Evolutionary conservation across 1,140 invertebrate genomes (phyloP), one percentile per base, ranked within the genome.

Genomic region (Scaptomyza pallida): DNA sequence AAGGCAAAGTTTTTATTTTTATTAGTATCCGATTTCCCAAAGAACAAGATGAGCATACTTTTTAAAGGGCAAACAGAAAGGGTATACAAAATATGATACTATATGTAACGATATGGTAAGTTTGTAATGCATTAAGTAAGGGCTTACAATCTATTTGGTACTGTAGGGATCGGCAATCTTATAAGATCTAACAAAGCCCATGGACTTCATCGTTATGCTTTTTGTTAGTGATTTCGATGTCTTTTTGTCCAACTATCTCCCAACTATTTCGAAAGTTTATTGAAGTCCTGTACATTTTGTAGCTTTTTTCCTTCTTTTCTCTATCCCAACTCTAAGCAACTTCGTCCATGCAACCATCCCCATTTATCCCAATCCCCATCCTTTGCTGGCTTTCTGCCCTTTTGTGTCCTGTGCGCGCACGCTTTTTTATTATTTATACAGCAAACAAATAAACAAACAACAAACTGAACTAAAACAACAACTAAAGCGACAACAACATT

Each of bases 361-460:
- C 13, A 37, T 35, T 16, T 35, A 15, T 16, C 13, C 8, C n/a
- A 23, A 8, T 19, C 30, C n/a, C 17, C 15, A 8, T 26, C 23
- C 6, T 23, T 23, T 23, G 3, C 47, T 33, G 23, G 9, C 16
- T 35, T 57, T 19, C 17, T 48, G 48, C 48, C 23, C 41, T 17
- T 47, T 47, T 40, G 43, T 37, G 71, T 70, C 63, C 75, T 64
- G 63, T 74, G 64, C 37, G 56, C 75, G 50, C 59, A 64, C 75
- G 70, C 51, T 79, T 75, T n/a, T 79, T 71, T 71, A 57, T 71
- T 71, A 57, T 79, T 78, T 78, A 52, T 13, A 33, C 62, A 60
- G 13, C 68, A 63, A 70, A 30, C 33, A 60, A 50, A 43, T 26
- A 33, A 23, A 26, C 47, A 43, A 68, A 55, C 41, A 40, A 62